phyloP scores from a whole-genome alignment of 1,140 invertebrate species.

The Neodiprion lecontei region DNA sequence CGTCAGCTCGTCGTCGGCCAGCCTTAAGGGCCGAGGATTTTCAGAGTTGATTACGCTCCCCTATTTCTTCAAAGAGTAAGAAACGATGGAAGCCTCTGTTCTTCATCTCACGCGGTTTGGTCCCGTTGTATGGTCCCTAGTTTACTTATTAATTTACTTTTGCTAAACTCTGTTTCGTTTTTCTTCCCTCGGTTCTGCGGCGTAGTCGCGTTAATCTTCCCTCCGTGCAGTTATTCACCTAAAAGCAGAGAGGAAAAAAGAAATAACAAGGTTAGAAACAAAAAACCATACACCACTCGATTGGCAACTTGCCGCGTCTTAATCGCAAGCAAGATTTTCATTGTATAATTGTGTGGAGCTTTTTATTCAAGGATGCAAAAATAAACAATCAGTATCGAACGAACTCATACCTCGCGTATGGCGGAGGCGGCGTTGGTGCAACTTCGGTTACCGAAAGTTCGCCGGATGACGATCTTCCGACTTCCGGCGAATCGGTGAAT shows the following conservation, averaged over 20 bases:
- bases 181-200: neutral
- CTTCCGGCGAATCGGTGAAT: conserved; percentile 28
- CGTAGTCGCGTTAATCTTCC: neutral
- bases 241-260: neutral
- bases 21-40: too few relatives aligned
- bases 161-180: too few relatives aligned
- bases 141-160: neutral
- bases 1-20: neutral
- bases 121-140: neutral
- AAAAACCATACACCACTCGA: neutral
- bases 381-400: neutral
- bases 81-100: neutral
- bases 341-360: too few relatives aligned
- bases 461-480: conserved; percentile 35
- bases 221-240: neutral
- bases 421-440: conserved; percentile 48
- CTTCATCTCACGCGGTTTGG: neutral
- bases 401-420: conserved; percentile 50
- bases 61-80: neutral
- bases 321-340: too few relatives aligned
- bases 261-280: neutral
- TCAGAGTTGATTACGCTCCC: neutral
- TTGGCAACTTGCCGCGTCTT: too few relatives aligned
- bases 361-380: neutral
- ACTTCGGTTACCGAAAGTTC: conserved; percentile 37